Base-by-base conservation (phyloP, 2,888 invertebrate genomes). In the Acleris literana region DNA sequence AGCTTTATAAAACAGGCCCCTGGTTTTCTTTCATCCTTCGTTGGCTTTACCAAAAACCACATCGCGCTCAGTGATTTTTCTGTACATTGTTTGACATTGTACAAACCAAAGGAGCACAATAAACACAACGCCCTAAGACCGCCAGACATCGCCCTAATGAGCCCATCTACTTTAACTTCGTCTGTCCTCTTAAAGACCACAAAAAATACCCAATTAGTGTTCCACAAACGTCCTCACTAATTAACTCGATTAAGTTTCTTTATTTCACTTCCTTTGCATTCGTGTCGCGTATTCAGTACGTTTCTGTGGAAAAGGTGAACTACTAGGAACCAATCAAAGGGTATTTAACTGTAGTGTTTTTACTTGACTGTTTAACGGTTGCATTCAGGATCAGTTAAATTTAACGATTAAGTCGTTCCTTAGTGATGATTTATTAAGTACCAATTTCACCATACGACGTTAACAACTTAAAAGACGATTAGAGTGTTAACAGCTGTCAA, bases 171-270 rank as follows among this genome's bases (percentile, higher is more conserved):
- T 84, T 84, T 83, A 83, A 87, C 86, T 85, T 86, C 79, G 80
- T 57, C 65, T 51, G 83, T 83, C 79, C 76, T 80, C 77, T 74
- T 79, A 86, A 87, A 84, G 81, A 81, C 79, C 79, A 76, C 72
- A 69, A 80, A 86, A 88, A 87, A 86, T 80, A 77, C 78, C 82
- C 87, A 88, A 90, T 89, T 90, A 89, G 87, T 84, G 85, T 82
- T 81, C 83, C 80, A 85, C 81, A 84, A 85, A 87, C 83, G 86
- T 84, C 78, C 85, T 82, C 75, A 81, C 85, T 89, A 89, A 90
- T 90, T 90, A 88, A 87, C 85, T 89, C 81, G 84, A 87, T 87
- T 85, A 77, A 82, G 83, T 83, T 81, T 79, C 82, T 85, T 89
- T 86, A 84, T 84, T 83, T 78, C 72, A 76, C 70, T 76, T 81